Evolutionary conservation across 1,140 invertebrate genomes (phyloP).

Genomic region (Notospermus geniculatus): DNA sequence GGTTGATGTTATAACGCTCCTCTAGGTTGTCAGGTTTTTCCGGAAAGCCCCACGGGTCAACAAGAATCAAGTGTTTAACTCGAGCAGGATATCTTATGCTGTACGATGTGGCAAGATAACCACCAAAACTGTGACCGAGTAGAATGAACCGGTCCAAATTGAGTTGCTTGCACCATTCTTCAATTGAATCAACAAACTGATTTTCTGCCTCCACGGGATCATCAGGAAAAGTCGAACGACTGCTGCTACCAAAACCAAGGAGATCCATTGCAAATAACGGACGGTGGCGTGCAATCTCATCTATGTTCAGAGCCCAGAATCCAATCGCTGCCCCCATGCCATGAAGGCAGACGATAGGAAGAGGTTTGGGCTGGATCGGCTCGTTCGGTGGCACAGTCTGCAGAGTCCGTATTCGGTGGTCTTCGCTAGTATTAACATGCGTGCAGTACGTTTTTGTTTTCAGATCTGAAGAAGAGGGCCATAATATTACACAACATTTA

Average conservation of each 20-base stretch:
- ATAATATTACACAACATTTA: too few relatives aligned
- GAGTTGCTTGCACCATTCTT: slow-evolving; percentile 90
- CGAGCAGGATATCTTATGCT: slow-evolving; percentile 64
- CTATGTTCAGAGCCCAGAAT: slow-evolving; percentile 82
- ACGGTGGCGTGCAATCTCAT: slow-evolving; percentile 67
- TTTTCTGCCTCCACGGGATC: slow-evolving; percentile 79
- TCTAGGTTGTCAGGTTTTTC: slow-evolving; percentile 68
- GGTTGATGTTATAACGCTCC: slow-evolving; percentile 22
- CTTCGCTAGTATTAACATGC: slow-evolving; percentile 81
- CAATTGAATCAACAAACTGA: slow-evolving; percentile 86
- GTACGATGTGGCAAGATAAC: slow-evolving; percentile 88
- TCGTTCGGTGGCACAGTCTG: slow-evolving; percentile 69
- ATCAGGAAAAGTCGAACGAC: slow-evolving; percentile 78
- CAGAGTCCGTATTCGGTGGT: slow-evolving; percentile 83
- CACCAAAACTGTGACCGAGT: slow-evolving; percentile 93
- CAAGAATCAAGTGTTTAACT: slow-evolving; percentile 86
- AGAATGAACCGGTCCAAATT: slow-evolving; percentile 85
- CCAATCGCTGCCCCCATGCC: slow-evolving; percentile 90
- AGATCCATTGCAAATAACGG: slow-evolving; percentile 93
- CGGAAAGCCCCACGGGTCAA: slow-evolving; percentile 97
- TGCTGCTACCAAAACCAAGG: slow-evolving; percentile 90
- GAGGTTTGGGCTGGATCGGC: slow-evolving; percentile 8
- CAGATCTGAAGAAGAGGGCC: slow-evolving; percentile 57
- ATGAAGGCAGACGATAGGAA: slow-evolving; percentile 85
- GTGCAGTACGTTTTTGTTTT: slow-evolving; percentile 72